Evolutionary conservation across 2,888 invertebrate species (phyloP).

Genomic region (Gymnosoma rotundatum): DNA sequence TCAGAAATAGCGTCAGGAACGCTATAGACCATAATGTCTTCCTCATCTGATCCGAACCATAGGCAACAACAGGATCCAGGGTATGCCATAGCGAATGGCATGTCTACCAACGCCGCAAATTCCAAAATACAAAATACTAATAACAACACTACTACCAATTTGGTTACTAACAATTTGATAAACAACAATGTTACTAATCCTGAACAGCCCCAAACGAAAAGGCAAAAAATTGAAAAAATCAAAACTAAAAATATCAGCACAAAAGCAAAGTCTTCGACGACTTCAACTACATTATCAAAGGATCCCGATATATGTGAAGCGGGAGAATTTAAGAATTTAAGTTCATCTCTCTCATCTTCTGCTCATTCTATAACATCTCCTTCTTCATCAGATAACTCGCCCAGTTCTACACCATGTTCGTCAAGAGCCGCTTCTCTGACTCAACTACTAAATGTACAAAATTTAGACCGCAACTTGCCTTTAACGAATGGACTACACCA

Average conservation of each 20-base stretch:
- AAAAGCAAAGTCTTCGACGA: slow-evolving; percentile 54
- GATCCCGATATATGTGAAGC: slow-evolving; percentile 76
- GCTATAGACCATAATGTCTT: slow-evolving; percentile 53
- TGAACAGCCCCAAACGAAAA: slow-evolving; percentile 93
- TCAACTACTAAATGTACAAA: slow-evolving; percentile 77
- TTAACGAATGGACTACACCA: slow-evolving; percentile 68
- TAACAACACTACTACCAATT: slow-evolving; percentile 23
- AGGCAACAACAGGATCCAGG: slow-evolving; percentile 43
- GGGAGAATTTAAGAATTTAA: slow-evolving; percentile 73
- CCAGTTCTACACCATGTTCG: slow-evolving; percentile 77
- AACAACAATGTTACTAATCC: slow-evolving; percentile 84
- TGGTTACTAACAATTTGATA: slow-evolving; percentile 12
- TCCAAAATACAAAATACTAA: slow-evolving; percentile 43
- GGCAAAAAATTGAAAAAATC: slow-evolving; percentile 86
- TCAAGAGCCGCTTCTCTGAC: slow-evolving; percentile 76
- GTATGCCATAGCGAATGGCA: slow-evolving; percentile 42
- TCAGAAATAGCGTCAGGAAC: slow-evolving; percentile 46
- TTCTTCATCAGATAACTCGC: slow-evolving; percentile 76
- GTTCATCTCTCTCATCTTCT: slow-evolving; percentile 78
- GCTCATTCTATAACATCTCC: slow-evolving; percentile 75
- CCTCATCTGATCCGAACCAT: slow-evolving; percentile 51
- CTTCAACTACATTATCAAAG: slow-evolving; percentile 59
- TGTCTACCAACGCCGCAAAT: slow-evolving; percentile 24
- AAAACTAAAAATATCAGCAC: slow-evolving; percentile 60
- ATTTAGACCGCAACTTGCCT: slow-evolving; percentile 76